Percentiles rank a stretch among this genome's conserved stretches.
phyloP scores from a whole-genome alignment of 2,797 vertebrate species.

The Channallabes apus region DNA sequence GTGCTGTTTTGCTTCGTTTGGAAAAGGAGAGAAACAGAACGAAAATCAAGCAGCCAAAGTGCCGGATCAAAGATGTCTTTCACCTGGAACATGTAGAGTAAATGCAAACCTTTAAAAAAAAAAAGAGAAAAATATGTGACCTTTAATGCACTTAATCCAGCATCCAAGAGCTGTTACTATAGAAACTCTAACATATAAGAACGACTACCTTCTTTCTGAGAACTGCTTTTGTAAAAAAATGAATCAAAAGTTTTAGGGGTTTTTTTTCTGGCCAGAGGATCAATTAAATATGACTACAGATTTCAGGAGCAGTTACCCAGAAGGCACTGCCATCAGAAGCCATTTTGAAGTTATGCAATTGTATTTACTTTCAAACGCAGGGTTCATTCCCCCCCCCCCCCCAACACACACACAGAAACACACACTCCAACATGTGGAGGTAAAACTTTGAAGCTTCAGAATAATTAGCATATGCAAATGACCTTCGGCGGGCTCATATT shows the following conservation, averaged over 20 bases:
- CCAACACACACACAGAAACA: too few species aligned
- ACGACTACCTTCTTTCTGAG: background rate
- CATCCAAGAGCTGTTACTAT: too few species aligned
- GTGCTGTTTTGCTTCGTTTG: too few species aligned
- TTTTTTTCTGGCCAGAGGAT: background rate
- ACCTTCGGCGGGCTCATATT: slow-evolving; percentile 41
- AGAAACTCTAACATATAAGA: background rate
- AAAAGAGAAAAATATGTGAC: too few species aligned
- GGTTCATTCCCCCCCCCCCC: background rate
- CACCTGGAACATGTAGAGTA: too few species aligned
- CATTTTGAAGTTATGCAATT: background rate
- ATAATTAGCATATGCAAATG: slow-evolving; percentile 21
- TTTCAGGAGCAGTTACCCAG: slow-evolving; percentile 1
- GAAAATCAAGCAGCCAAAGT: too few species aligned
- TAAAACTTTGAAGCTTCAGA: background rate
- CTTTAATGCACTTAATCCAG: too few species aligned
- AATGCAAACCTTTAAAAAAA: too few species aligned
- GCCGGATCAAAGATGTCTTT: too few species aligned
- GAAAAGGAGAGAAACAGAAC: too few species aligned
- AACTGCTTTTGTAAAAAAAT: too few species aligned
- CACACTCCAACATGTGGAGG: background rate
- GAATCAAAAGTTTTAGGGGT: too few species aligned
- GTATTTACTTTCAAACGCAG: background rate
- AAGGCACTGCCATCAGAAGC: background rate
- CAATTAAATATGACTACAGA: background rate